Base-by-base conservation (phyloP, 2,888 invertebrate genomes). In the Scaptomyza cyrtandrae region DNA sequence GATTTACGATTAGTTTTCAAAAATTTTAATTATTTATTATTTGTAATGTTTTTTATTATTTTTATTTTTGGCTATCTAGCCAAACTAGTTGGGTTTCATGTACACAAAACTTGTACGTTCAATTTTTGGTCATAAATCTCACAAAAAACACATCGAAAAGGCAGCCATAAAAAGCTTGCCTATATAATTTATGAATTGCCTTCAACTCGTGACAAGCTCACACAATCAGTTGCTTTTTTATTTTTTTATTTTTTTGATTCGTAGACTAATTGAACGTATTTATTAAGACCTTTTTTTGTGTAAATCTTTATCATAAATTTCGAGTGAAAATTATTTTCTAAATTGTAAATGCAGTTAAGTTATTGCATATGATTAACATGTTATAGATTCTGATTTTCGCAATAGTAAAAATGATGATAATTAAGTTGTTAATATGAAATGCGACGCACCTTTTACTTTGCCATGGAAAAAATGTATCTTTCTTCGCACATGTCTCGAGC, bases 131-230 rank as follows among this genome's bases (percentile, higher is more conserved):
- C 57, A 55, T 58, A 58, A 62, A 60, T 69, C 66, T 49, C 33
- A 55, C 29, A 46, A 33, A 60, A 52, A 52, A 35, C 43, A 57
- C 60, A 44, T 49, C 39, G 64, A 66, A 66, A 66, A 67, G 44
- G 24, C 11, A 6, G 7, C 85, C 74, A 70, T 79, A 82, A 79
- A 82, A 52, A 79, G 61, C 53, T 39, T 57, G 56, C 59, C 58
- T 64, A 54, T 64, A 48, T 61, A 24, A 74, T 71, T 77, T 82
- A 80, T 71, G 62, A 75, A 62, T 70, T 66, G 71, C 72, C 68
- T 82, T 74, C 61, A 67, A 71, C 41, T 52, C 37, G 41, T 41
- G 58, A 52, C 55, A 68, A 62, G 33, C 56, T 77, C 63, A 35
- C 11, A 44, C 52, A 52, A 35, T 58, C 50, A 53, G 33, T 41